Evolutionary conservation across 2,888 invertebrate genomes (phyloP).

Genomic region (Drosophila mimetica): DNA sequence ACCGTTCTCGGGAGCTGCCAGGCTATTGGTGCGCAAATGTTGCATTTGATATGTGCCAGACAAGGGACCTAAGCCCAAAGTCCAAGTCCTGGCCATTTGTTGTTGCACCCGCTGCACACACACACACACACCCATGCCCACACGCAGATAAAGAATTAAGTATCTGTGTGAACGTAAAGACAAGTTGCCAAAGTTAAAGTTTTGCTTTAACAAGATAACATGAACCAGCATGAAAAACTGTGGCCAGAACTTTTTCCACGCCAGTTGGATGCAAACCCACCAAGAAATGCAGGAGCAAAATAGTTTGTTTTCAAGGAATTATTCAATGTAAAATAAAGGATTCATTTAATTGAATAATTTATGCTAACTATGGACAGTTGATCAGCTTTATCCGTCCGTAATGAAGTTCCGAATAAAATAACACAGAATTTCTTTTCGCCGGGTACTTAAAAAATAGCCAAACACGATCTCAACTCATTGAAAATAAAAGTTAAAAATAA

Average conservation of each 20-base stretch:
- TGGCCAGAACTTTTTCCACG: conserved; percentile 69
- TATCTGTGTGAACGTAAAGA: conserved; percentile 60
- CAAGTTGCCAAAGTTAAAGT: conserved; percentile 74
- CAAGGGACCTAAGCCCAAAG: conserved; percentile 54
- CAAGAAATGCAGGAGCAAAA: conserved; percentile 21
- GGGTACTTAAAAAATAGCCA: conserved; percentile 57
- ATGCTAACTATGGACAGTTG: neutral
- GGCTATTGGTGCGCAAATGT: conserved; percentile 71
- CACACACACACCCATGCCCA: conserved; percentile 26
- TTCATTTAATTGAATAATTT: neutral
- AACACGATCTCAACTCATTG: conserved; percentile 66
- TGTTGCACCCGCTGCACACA: conserved; percentile 57
- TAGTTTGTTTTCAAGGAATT: neutral
- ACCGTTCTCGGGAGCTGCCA: conserved; percentile 24
- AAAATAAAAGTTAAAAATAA: conserved; percentile 37
- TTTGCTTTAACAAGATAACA: conserved; percentile 79
- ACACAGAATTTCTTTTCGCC: neutral
- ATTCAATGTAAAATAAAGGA: neutral
- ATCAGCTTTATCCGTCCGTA: neutral
- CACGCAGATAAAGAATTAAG: conserved; percentile 33
- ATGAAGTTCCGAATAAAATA: neutral
- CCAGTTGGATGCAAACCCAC: conserved; percentile 17
- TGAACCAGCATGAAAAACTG: conserved; percentile 78
- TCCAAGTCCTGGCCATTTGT: conserved; percentile 54
- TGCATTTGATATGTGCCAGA: conserved; percentile 74